These are phyloP conservation scores for Aphaenogaster rudis DNA, from an alignment of 1,140 invertebrate genomes.

Conservation along the genomic window DNA sequence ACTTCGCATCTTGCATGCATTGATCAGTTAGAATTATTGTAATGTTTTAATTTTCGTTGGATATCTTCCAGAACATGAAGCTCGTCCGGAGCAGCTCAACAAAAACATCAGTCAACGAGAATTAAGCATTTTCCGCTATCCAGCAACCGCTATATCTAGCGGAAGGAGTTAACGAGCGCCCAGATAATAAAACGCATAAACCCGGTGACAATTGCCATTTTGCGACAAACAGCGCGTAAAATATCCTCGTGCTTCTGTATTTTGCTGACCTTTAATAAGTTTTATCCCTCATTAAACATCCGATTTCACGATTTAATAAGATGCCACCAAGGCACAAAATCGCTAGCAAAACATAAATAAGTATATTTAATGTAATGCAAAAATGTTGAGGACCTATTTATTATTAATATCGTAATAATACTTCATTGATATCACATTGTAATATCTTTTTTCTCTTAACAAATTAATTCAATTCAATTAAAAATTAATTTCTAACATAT, in stretches of 20 bases:
- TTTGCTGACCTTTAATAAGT: background rate
- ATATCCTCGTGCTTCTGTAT: background rate
- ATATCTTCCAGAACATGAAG: background rate
- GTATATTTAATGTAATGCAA: background rate
- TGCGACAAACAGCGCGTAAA: background rate
- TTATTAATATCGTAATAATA: background rate
- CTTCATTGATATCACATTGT: background rate
- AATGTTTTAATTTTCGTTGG: constrained; percentile 22
- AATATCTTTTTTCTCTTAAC: background rate
- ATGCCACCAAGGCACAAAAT: background rate
- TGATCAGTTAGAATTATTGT: constrained; percentile 5
- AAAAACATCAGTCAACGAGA: background rate
- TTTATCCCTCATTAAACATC: background rate
- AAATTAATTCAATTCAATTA: background rate
- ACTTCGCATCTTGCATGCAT: background rate
- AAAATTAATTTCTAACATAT: constrained; percentile 7
- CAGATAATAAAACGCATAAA: constrained; percentile 37
- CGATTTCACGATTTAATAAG: background rate
- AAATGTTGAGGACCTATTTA: background rate
- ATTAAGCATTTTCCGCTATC: constrained; percentile 27
- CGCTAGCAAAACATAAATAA: background rate
- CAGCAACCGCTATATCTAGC: background rate
- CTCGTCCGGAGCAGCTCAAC: background rate
- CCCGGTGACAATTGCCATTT: constrained; percentile 22
- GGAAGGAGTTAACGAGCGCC: constrained; percentile 20